These are phyloP conservation scores for Ochropleura plecta DNA, from an alignment of 2,888 invertebrate species.

Conservation along the genomic window DNA sequence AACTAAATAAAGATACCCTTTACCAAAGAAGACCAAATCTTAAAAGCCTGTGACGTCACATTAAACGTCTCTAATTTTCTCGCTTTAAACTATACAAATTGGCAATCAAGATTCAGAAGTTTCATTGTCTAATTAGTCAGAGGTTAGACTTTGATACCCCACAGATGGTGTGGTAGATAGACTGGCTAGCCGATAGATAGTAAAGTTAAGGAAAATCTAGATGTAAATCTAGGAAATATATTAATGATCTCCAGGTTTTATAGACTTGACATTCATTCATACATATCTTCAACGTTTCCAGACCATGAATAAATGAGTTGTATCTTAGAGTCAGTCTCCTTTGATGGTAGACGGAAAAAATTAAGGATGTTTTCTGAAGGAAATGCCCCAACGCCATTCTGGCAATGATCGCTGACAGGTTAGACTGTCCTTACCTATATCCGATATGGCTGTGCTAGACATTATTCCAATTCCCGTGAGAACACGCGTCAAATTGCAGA, in stretches of 20 bases:
- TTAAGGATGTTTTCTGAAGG: neutral
- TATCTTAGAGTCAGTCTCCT: neutral
- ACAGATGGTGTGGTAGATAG: conserved; percentile 53
- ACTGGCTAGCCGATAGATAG: conserved; percentile 27
- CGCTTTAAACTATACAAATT: conserved; percentile 24
- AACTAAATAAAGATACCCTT: neutral
- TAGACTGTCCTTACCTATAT: no score
- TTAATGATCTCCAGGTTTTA: neutral
- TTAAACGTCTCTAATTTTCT: conserved; percentile 1
- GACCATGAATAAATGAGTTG: neutral
- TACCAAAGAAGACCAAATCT: neutral
- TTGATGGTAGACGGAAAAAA: neutral
- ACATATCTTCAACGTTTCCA: no score
- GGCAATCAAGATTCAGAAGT: conserved; percentile 49
- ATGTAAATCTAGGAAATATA: conserved; percentile 9
- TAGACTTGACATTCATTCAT: no score
- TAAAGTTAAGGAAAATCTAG: conserved; percentile 32
- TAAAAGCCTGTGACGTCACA: neutral
- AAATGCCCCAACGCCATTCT: neutral
- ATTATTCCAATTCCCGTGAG: no score
- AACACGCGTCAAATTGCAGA: neutral
- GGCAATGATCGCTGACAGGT: no score
- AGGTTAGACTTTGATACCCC: conserved; percentile 58
- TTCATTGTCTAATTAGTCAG: conserved; percentile 58
- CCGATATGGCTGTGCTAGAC: no score